Evolutionary conservation across 2,113 vertebrate genomes (phyloP).

Genomic region (Prochilodus magdalenae): DNA sequence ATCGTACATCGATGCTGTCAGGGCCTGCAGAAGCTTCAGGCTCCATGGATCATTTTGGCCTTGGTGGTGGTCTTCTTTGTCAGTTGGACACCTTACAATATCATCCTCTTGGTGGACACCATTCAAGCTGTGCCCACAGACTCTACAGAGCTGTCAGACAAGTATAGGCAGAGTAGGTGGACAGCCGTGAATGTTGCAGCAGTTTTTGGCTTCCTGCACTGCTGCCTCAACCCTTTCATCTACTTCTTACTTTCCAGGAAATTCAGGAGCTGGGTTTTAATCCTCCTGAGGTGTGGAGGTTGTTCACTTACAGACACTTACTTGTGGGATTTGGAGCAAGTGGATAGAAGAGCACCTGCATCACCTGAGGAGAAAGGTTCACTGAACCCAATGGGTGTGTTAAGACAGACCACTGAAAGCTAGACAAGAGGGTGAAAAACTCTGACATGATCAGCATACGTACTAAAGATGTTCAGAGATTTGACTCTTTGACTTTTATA

Average conservation of each 20-base stretch:
- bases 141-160: not conserved
- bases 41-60: constrained; percentile 66
- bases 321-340: constrained; percentile 63
- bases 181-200: constrained; percentile 64
- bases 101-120: constrained; percentile 77
- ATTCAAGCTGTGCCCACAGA: constrained; percentile 37
- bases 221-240: constrained; percentile 83
- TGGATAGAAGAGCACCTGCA: not conserved
- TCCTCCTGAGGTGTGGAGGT: constrained; percentile 54
- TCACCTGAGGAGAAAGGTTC: constrained; percentile 25
- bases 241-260: constrained; percentile 78
- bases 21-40: constrained; percentile 63
- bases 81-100: constrained; percentile 85
- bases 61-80: constrained; percentile 78
- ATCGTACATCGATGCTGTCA: constrained; percentile 72
- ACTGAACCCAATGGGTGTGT: constrained; percentile 35
- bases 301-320: constrained; percentile 42
- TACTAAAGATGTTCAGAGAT: too few relatives aligned
- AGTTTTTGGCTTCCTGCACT: constrained; percentile 77
- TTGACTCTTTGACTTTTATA: too few relatives aligned
- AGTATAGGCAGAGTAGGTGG: not conserved
- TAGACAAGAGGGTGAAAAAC: not conserved
- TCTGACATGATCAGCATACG: not conserved
- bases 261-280: constrained; percentile 72
- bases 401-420: not conserved